Base-by-base conservation (phyloP, 2,888 invertebrate genomes). In the Euspilapteryx auroguttella region DNA sequence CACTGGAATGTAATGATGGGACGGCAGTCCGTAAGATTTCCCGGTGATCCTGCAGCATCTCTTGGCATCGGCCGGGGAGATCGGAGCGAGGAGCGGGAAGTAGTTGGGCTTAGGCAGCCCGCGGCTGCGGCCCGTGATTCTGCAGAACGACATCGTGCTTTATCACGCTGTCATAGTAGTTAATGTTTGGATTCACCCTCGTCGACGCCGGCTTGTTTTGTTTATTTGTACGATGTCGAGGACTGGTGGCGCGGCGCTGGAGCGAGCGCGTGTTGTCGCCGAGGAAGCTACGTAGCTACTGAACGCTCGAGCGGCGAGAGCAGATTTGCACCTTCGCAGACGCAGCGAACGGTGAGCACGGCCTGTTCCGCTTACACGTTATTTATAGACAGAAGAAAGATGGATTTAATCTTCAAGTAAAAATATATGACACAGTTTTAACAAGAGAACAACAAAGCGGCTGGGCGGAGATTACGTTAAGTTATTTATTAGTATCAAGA, bases 41-140 rank as follows among this genome's bases (percentile, higher is more conserved):
- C 87, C 87, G 27, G 88, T 89, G 42, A 89, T 86, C 40, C 86
- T 81, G 61, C 89, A 87, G 54, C 85, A 83, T 35, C 88, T 79
- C 46, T 86, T 83, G 2, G 89, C 89, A 49, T 89, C 89, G n/a
- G 87, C 87, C 9, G 89, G 88, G 27, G 88, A 87, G 34, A 89
- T 84, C 3, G 89, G 89, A 25, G 87, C 86, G 38, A 89, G 73
- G 28, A 90, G 73, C 12, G 90, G 89, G 48, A 89, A 86, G 54
- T 89, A 90, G 58, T 89, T 87, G 29, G 89, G 88, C 51, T 88
- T 85, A 29, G 89, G 89, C 47, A 89, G 80, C 45, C 87, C 84
- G 42, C 86, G 80, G 58, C 87, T 87, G 55, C 83, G 83, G 45
- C 89, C 87, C 33, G 89, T 90, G 43, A 89, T 88, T 57, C 88